phyloP scores from a whole-genome alignment of 1,140 invertebrate species.

The Trichonephila inaurata region DNA sequence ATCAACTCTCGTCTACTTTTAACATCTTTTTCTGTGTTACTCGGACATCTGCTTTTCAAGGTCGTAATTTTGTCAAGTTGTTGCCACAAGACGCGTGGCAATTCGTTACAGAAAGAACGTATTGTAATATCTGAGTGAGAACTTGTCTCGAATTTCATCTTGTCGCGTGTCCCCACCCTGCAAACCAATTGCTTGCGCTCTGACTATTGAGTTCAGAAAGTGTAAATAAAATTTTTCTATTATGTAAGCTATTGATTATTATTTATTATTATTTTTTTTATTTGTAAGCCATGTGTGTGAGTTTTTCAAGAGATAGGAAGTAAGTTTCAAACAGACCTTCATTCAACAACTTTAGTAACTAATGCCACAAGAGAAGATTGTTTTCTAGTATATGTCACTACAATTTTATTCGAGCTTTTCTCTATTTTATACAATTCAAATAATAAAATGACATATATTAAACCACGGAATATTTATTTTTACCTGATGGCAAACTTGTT shows the following conservation, averaged over 20 bases:
- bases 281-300: not conserved
- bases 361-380: too few relatives aligned
- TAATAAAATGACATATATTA: too few relatives aligned
- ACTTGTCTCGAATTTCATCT: conserved; percentile 31
- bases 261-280: not conserved
- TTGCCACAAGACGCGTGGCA: not conserved
- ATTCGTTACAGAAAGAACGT: not conserved
- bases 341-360: not conserved
- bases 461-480: too few relatives aligned
- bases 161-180: not conserved
- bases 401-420: not conserved
- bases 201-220: not conserved
- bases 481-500: too few relatives aligned
- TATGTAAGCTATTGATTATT: not conserved
- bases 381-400: too few relatives aligned
- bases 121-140: conserved; percentile 15
- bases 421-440: too few relatives aligned
- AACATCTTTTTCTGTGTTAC: not conserved
- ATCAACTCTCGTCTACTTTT: not conserved
- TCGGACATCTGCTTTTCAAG: conserved; percentile 5
- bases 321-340: not conserved
- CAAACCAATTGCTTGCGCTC: conserved; percentile 35
- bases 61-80: conserved; percentile 35
- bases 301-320: conserved; percentile 1
- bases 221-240: not conserved